Base-by-base conservation (phyloP, 2,113 vertebrate species). In the Tyrannus savana region DNA sequence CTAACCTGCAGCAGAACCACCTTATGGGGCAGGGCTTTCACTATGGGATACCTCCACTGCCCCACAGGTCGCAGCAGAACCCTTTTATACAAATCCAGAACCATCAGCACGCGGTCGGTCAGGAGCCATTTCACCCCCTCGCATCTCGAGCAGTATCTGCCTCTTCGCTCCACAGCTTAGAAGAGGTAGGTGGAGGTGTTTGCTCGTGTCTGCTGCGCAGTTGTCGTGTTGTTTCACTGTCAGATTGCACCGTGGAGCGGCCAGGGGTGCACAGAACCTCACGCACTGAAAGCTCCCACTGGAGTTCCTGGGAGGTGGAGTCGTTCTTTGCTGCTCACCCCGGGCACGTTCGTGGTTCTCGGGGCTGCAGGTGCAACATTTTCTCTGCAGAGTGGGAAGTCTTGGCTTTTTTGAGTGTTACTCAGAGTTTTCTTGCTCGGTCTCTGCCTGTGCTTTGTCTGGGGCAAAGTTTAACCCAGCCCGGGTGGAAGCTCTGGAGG, bases 131-230 rank as follows among this genome's bases (percentile, higher is more conserved):
- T 98, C 99, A 99, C 87, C 98, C 99, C 41, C 96, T 99, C 89
- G 98, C 99, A 81, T 98, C 99, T 83, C 98, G 98, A 97, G 98
- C 99, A 96, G 98, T 99, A 85, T 98, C 99, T 97, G 98, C 98
- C 98, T 98, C 98, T 97, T 98, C 99, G 96, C 98, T 99, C 96
- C 99, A 99, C 97, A 99, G 97, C 96, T 98, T 99, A 99, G 99
- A 99, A 98, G 99, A 99, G 99, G 99, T 99, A 97, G 95, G 93
- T 59, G 58, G 14, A 37, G n/a, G 33, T 24, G 3, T 68, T 76
- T 27, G 3, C 64, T 73, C 68, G 35, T 73, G 66, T 89, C 69
- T 88, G 49, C 23, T 4, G 35, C 79, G 42, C 60, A 14, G 30
- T n/a, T 53, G 60, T 63, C 2, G 0, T 60, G 80, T 46, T 17